Evolutionary conservation across 2,888 invertebrate species (phyloP), one percentile per base, ranked within the genome.

Genomic region (Folsomia manolachei): DNA sequence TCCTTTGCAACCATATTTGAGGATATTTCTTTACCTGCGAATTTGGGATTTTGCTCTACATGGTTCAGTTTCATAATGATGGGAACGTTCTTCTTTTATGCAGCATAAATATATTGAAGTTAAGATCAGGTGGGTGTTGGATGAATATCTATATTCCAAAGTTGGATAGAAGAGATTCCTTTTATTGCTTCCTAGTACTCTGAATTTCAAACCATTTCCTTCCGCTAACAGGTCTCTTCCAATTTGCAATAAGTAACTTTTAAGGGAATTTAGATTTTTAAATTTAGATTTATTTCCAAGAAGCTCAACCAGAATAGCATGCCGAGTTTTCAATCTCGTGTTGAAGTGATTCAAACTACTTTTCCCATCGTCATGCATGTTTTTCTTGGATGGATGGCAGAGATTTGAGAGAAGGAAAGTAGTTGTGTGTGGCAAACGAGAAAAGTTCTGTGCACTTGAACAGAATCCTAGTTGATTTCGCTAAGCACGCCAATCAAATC

Each of bases 201-300:
- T 14, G 39, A 39, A n/a, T n/a, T n/a, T n/a, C n/a, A n/a, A n/a
- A n/a, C n/a, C 39, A 39, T 39, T 14, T n/a, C 39, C 39, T 4
- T 39, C 7, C 39, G 4, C 39, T n/a, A 39, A 39, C 39, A 39
- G 14, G 14, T 4, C 39, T 14, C 56, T n/a, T n/a, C 56, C 56
- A 56, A 56, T 56, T 56, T 56, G 56, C 18, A 56, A 56, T 56
- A 56, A 7, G 7, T 7, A 4, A 56, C 7, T 56, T 56, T n/a
- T 56, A 56, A 56, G 56, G 56, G 56, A n/a, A 56, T 19, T 56
- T 56, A 4, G 18, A 56, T 56, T 56, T 56, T 56, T 56, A 56
- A 56, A 56, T 56, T 56, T 56, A 56, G 21, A 56, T 39, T 39
- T 39, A 39, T 39, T 39, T 39, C 39, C 39, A 4, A 21, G 56